These are phyloP conservation scores for Sinocyclocheilus maitianheensis DNA, from an alignment of 2,113 vertebrate species.

Conservation along the genomic window DNA sequence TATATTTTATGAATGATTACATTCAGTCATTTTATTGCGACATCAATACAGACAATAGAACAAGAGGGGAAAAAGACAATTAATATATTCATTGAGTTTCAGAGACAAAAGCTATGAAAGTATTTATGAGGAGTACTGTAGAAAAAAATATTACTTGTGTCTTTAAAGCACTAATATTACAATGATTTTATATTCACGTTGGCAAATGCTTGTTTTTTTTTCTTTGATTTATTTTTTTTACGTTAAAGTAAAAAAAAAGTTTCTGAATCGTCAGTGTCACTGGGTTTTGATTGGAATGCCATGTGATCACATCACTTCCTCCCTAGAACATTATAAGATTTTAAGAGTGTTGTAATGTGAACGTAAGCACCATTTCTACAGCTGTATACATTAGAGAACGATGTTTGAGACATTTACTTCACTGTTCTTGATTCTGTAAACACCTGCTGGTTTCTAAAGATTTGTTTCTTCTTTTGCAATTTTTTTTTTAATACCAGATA, in stretches of 20 bases:
- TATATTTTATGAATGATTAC: not conserved
- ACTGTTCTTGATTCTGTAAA: too few species aligned
- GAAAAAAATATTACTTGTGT: slow-evolving; percentile 75
- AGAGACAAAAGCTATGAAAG: slow-evolving; percentile 73
- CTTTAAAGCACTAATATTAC: slow-evolving; percentile 69
- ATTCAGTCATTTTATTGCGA: not conserved
- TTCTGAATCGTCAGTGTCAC: slow-evolving; percentile 64
- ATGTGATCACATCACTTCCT: slow-evolving; percentile 15
- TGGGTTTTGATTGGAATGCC: slow-evolving; percentile 56
- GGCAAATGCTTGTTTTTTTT: slow-evolving; percentile 59
- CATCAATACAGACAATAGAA: slow-evolving; percentile 35
- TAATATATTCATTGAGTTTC: slow-evolving; percentile 72
- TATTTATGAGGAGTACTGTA: slow-evolving; percentile 72
- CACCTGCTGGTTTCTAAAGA: not conserved
- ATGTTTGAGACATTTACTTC: not conserved
- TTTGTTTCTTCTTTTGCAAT: not conserved
- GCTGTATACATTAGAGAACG: not conserved
- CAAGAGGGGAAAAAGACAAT: slow-evolving; percentile 49
- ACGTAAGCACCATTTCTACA: not conserved
- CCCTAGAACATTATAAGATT: not conserved
- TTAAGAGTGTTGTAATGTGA: not conserved
- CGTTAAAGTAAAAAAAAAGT: not conserved
- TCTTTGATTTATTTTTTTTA: slow-evolving; percentile 50
- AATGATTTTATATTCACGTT: slow-evolving; percentile 68
- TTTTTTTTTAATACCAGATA: slow-evolving; percentile 44